Evolutionary conservation across 2,888 invertebrate species (phyloP), one percentile per base, ranked within the genome.

Genomic region (Nomada flava): DNA sequence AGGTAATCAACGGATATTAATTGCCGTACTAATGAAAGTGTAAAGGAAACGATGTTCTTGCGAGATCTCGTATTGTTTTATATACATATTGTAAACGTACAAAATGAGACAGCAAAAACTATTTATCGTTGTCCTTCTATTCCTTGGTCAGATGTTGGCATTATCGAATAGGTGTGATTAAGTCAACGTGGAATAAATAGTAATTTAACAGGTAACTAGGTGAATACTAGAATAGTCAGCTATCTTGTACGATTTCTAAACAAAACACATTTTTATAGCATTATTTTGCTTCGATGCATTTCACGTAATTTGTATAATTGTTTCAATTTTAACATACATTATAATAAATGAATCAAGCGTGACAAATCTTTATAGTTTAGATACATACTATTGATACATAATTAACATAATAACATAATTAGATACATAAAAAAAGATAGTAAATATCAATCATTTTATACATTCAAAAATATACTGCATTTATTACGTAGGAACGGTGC

Each of bases 61-160:
- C 18, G 44, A 10, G 57, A 47, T 23, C 23, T 36, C 9, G 57
- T n/a, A 44, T 65, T 23, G 23, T 70, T 79, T 65, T 68, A 13
- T 64, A 20, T 75, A 15, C 59, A 20, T 47, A 52, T n/a, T 10
- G 59, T 2, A n/a, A 20, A 42, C n/a, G 50, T 70, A 55, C 65
- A 64, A 71, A 79, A 65, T 70, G 23, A 64, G 77, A 79, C 59
- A 70, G 44, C 20, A 63, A 76, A 50, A 11, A 47, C 44, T 42
- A 42, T 69, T 69, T 50, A 79, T 9, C 65, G 20, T 42, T 26
- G 72, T 80, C 79, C 78, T 80, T 72, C 79, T 42, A 23, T 78
- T 72, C 50, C 50, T 67, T 42, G 52, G 62, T 1, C 52, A 47
- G 50, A 77, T 71, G 78, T 26, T 62, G 78, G 79, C 50, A 26